Evolutionary conservation across 2,113 vertebrate genomes (phyloP), one percentile per base, ranked within the genome.

Genomic region (Callionymus lyra): DNA sequence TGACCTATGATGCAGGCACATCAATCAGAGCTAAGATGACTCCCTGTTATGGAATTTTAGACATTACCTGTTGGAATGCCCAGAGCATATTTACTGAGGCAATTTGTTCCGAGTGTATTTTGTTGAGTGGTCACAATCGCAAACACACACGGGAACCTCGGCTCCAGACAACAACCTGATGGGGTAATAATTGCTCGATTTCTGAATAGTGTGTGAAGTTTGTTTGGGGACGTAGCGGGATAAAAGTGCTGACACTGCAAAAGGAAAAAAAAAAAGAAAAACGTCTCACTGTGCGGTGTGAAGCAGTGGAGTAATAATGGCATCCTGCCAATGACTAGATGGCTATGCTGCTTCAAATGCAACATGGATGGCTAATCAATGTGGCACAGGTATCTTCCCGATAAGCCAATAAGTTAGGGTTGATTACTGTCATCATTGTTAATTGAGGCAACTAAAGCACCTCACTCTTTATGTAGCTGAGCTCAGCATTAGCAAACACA

Each of bases 31-130:
- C 65, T 34, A 14, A 54, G 61, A 63, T 66, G 71, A 65, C 44
- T 66, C 42, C 38, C 56, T 3, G 38, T 56, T 46, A 49, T 44
- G 52, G 57, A 76, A 68, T 75, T 65, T 55, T 64, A 72, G 68
- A 79, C 65, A 72, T 77, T 54, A 71, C 64, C 67, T 68, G 53
- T 66, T 53, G 53, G 61, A 49, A 71, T 61, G 63, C 44, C 62
- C 50, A 53, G 38, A 9, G 12, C 16, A 52, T 74, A 65, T 79
- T 78, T 79, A 72, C 54, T 40, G 55, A 65, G 62, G 64, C 66
- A 71, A 57, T 69, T 74, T 77, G 55, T 48, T 68, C 4, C 0
- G 1, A 44, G 44, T 59, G 50, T 15, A 4, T 53, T 62, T 27
- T 38, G 37, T 72, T 31, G 61, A 57, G 50, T 63, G 53, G 56